These are phyloP conservation scores for Ectropis crepuscularia DNA, from an alignment of 2,888 invertebrate genomes.

Conservation along the genomic window DNA sequence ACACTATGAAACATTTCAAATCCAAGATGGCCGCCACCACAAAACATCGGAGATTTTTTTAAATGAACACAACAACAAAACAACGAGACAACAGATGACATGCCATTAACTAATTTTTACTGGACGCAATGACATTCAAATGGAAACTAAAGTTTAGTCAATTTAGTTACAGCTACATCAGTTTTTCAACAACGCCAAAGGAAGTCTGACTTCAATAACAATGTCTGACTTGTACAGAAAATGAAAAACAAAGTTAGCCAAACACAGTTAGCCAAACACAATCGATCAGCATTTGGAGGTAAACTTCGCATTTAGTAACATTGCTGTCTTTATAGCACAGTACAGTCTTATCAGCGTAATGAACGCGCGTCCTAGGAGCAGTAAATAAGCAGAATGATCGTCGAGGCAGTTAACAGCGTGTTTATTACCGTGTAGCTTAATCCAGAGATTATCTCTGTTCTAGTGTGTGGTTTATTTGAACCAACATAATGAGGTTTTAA, in stretches of 20 bases:
- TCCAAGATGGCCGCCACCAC: neutral
- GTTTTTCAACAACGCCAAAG: no score
- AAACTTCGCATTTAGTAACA: neutral
- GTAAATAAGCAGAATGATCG: conserved; percentile 37
- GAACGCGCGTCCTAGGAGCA: conserved; percentile 34
- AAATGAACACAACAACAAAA: no score
- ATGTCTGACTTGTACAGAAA: no score
- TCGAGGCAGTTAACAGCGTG: conserved; percentile 35
- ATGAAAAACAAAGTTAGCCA: no score
- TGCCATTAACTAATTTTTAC: neutral
- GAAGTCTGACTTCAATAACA: no score
- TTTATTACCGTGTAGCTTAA: conserved; percentile 29
- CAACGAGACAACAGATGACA: neutral
- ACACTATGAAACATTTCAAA: neutral
- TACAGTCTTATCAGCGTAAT: conserved; percentile 42
- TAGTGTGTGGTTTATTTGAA: neutral
- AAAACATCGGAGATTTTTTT: no score
- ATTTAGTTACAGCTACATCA: no score
- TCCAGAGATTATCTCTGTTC: conserved; percentile 5
- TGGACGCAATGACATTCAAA: no score
- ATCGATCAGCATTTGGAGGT: neutral
- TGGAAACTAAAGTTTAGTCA: no score
- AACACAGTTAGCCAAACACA: no score
- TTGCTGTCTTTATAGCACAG: neutral
- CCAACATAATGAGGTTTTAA: neutral